Evolutionary conservation across 1,140 invertebrate species (phyloP).

Genomic region (Cherax destructor): DNA sequence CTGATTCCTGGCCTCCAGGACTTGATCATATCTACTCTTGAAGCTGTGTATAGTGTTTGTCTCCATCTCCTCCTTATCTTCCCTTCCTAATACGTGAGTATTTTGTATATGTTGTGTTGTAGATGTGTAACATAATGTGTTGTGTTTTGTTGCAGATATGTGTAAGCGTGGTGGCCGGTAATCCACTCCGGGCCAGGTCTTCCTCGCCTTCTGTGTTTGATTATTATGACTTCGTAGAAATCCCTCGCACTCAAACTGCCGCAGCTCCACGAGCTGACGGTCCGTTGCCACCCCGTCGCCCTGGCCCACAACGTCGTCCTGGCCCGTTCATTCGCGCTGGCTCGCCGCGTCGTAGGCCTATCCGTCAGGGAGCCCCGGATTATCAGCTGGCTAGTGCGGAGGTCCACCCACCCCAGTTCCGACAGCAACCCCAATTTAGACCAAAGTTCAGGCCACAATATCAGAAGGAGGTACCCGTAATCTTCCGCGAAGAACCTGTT

Average conservation of each 20-base stretch:
- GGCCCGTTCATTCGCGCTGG: background rate
- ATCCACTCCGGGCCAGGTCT: background rate
- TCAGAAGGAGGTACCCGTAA: background rate
- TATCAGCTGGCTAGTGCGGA: background rate
- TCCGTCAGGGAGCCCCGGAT: background rate
- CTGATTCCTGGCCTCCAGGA: too few species aligned
- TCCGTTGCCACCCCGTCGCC: background rate
- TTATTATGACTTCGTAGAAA: constrained; percentile 27
- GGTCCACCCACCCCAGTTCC: background rate
- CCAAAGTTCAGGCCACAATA: constrained; percentile 2
- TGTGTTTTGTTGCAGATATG: background rate
- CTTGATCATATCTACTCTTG: too few species aligned
- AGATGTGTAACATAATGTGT: too few species aligned
- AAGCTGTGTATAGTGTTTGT: too few species aligned
- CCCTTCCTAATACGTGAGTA: too few species aligned
- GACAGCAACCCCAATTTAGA: background rate
- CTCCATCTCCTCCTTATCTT: too few species aligned
- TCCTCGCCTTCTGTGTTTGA: background rate
- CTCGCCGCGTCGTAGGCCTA: background rate
- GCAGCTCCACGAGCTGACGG: background rate
- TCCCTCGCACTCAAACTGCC: background rate
- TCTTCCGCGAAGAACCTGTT: background rate
- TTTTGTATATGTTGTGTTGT: too few species aligned
- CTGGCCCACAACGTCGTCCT: background rate
- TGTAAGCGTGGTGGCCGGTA: background rate